Percentiles rank a stretch among this genome's conserved stretches.
phyloP scores from a whole-genome alignment of 2,113 vertebrate genomes.

The pig (Sus scrofa) region DNA sequence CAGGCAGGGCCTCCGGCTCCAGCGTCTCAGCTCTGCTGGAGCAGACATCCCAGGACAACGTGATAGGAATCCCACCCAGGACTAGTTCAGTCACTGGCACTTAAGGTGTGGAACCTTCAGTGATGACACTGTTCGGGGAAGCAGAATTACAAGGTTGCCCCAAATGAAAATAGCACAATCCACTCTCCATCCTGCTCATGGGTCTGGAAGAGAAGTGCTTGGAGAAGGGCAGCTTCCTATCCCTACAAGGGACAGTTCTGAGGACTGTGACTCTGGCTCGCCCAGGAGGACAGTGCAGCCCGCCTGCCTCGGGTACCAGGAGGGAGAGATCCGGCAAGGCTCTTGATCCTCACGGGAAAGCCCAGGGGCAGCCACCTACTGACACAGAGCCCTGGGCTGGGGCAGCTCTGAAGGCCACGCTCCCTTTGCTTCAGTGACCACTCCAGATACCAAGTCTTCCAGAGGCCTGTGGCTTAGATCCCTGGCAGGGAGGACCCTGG shows the following conservation, averaged over 20 bases:
- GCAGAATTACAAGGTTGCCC: not conserved
- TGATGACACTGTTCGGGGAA: not conserved
- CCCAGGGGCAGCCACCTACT: not conserved
- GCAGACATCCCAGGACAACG: not conserved
- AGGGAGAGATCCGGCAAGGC: not conserved
- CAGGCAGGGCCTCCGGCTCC: not conserved
- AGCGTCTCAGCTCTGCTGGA: not conserved
- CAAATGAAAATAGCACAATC: not conserved
- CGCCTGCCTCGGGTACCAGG: not conserved
- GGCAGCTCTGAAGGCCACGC: not conserved
- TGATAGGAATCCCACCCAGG: not conserved
- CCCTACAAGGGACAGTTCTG: not conserved
- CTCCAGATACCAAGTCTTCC: not conserved
- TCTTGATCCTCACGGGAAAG: not conserved
- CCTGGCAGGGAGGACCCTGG: not conserved
- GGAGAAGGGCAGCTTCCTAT: not conserved
- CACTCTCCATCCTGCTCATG: not conserved
- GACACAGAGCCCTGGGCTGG: not conserved
- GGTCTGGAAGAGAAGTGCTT: not conserved
- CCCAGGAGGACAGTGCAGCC: not conserved
- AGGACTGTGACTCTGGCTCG: not conserved
- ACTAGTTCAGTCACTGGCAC: not conserved
- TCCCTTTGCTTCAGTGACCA: not conserved
- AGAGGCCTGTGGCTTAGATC: not conserved
- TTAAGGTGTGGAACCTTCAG: not conserved